Conservation (phyloP, 2,888 invertebrate species). For the Trachelus iudaicus region DNA sequence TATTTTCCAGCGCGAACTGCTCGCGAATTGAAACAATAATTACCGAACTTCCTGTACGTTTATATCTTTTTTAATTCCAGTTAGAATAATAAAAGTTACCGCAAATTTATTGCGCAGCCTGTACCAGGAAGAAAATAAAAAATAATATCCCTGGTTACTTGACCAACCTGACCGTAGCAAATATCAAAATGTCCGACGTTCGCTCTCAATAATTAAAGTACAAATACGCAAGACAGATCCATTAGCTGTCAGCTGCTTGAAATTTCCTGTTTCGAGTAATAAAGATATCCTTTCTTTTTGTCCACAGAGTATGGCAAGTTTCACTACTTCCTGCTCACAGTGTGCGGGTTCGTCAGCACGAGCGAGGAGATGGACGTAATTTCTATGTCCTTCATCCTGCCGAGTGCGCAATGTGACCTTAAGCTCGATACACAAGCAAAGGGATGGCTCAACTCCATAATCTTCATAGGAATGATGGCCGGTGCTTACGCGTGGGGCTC, state of each 20-base stretch:
- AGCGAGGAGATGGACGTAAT: conserved; percentile 97
- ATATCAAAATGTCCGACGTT: not conserved
- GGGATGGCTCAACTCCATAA: conserved; percentile 84
- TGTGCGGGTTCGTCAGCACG: conserved; percentile 94
- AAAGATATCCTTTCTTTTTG: conserved; percentile 1
- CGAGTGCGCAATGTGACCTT: conserved; percentile 93
- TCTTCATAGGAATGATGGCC: conserved; percentile 93
- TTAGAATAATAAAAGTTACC: not conserved
- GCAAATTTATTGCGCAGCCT: not conserved
- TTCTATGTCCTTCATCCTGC: conserved; percentile 93
- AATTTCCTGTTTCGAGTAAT: not conserved
- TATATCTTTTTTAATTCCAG: not conserved
- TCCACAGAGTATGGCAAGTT: conserved; percentile 84
- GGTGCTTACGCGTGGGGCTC: conserved; percentile 95
- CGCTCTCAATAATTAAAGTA: not conserved
- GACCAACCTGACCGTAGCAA: not conserved
- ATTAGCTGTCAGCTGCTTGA: not conserved
- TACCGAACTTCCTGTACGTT: not conserved
- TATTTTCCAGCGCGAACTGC: not conserved
- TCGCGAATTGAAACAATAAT: not conserved
- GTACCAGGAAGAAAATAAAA: not conserved
- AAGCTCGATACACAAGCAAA: conserved; percentile 86
- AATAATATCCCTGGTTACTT: not conserved
- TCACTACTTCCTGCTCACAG: conserved; percentile 87
- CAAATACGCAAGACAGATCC: not conserved